Evolutionary conservation across 1,140 invertebrate species (phyloP), one percentile per base, ranked within the genome.

Genomic region (Pteromalus puparum): DNA sequence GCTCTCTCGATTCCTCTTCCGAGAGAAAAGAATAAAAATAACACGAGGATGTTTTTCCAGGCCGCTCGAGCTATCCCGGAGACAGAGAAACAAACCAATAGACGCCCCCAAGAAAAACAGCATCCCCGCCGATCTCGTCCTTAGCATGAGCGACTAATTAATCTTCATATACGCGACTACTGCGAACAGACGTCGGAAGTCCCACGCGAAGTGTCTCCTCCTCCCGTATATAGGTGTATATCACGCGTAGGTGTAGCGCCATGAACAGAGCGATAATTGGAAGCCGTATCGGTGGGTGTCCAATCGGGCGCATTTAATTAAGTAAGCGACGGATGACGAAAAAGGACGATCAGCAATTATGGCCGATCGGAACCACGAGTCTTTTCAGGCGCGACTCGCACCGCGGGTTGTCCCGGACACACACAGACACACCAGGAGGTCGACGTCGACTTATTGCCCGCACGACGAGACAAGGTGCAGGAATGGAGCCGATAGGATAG

Each of bases 241-340:
- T 2, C 38, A 9, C 38, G 38, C 38, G 38, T 42, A 42, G 4
- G 42, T 46, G 42, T 48, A 48, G 1, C 46, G 46, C 30, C 30
- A 34, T 34, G 3, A 48, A 4, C 21, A n/a, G 6, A 13, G 73
- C 21, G 75, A 48, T 72, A 67, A 83, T 78, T 83, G 75, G 38
- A 77, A 83, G 74, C 75, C 26, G 42, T 76, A 72, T 46, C 82
- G 46, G 73, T 42, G 65, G 82, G 82, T 78, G 82, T 78, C 42
- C 65, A 78, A 83, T 83, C 28, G 74, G 77, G 76, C 67, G 46
- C 53, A 83, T 83, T 83, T 77, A 83, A 83, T 83, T 83, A 70
- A 78, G 67, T 18, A 61, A 75, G 30, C n/a, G 74, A 28, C 65
- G 38, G 42, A 70, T 13, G 26, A 76, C 42, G 67, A 76, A 67